Evolutionary conservation across 2,113 vertebrate genomes (phyloP), one percentile per base, ranked within the genome.

Genomic region (Saguinus imperator): DNA sequence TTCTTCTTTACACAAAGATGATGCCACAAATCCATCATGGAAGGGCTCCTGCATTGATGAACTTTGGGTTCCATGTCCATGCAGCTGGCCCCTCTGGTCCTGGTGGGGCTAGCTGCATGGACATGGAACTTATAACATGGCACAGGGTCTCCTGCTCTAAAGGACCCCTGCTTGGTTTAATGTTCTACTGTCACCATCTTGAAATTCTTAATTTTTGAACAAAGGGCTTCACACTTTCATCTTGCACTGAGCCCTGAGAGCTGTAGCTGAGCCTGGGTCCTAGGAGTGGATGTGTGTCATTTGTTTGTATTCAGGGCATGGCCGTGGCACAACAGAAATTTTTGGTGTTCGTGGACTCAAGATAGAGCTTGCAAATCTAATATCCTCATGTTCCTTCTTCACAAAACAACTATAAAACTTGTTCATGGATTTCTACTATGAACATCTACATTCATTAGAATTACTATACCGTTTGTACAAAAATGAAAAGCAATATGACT

Each of bases 41-140:
- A 50, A 45, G 76, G 61, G 40, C 37, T 27, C 8, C 2, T 25
- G 20, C 2, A 0, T 17, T 20, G 64, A 35, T 3, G 52, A 29
- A 14, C 1, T 1, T 40, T 64, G 61, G 5, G 57, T 1, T 68
- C 32, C 66, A 29, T 29, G 58, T 29, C 27, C 61, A 1, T 64
- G 61, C 61, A 64, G 61, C 61, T 64, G 61, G 29, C 5, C 57
- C 66, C n/a, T 75, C 4, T 17, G 16, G 12, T 35, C 8, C 3
- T 17, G 25, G 37, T 3, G 17, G 21, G 40, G 23, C n/a, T 40
- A 66, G 29, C 14, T 11, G 64, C 18, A 1, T 1, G 5, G 50
- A 52, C 16, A 1, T 0, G 16, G 55, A 20, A 13, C 18, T 8
- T 1, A 0, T 20, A 40, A 17, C 0, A 2, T 29, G 18, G 21